Percentiles rank a stretch among this genome's conserved stretches.
phyloP scores from a whole-genome alignment of 53 echinoderm and acorn worm genomes.

The Luidia sarsii region DNA sequence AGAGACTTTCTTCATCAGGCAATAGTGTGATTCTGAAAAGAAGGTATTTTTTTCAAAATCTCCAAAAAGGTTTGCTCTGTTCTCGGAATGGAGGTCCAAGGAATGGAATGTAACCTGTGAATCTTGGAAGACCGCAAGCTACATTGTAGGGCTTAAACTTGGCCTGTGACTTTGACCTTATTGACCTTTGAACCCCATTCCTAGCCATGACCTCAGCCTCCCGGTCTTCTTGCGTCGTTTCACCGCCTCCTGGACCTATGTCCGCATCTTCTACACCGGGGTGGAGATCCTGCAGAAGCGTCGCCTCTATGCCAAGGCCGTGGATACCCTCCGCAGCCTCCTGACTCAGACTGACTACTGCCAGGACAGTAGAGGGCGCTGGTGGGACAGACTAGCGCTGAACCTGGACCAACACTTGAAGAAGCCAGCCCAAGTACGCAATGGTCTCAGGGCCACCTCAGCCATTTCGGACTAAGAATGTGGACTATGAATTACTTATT shows the following conservation, averaged over 20 bases:
- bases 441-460: no score
- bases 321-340: conserved; percentile 56
- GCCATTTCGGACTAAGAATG: no score
- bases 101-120: no score
- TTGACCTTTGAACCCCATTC: background rate
- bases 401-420: conserved; percentile 93
- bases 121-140: background rate
- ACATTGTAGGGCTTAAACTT: background rate
- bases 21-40: no score
- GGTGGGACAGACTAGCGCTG: conserved; percentile 94
- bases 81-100: no score
- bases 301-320: conserved; percentile 82
- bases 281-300: conserved; percentile 96
- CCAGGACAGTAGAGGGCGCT: conserved; percentile 77
- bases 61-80: no score
- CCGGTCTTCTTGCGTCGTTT: conserved; percentile 80
- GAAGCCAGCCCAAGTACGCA: conserved; percentile 76
- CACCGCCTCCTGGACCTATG: conserved; percentile 87
- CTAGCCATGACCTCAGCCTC: conserved; percentile 69
- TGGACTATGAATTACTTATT: no score
- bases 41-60: no score
- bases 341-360: conserved; percentile 78
- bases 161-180: background rate
- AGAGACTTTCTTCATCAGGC: no score
- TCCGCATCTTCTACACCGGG: conserved; percentile 69